Evolutionary conservation across 2,888 invertebrate genomes (phyloP).

Genomic region (Nyleta sp.): DNA sequence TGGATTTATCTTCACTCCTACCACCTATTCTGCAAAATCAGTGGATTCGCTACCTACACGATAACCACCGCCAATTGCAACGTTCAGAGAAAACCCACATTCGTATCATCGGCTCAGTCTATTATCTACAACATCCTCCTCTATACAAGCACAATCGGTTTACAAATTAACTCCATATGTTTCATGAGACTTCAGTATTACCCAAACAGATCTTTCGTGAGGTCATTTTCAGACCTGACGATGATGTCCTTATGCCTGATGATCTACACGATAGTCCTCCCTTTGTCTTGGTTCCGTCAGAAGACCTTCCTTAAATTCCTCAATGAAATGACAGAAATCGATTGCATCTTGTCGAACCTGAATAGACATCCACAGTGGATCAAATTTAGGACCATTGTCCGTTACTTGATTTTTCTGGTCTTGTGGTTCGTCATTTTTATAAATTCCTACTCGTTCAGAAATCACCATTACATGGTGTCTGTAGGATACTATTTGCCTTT

Average conservation of each 20-base stretch:
- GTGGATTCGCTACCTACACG: not conserved
- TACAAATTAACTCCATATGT: not conserved
- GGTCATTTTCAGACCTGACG: not conserved
- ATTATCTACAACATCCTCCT: not conserved
- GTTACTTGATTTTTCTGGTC: not conserved
- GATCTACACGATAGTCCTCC: not conserved
- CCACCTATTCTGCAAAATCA: not conserved
- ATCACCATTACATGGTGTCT: not conserved
- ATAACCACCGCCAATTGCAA: not conserved
- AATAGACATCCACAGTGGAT: not conserved
- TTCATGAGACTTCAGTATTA: not conserved
- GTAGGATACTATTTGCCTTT: constrained; percentile 2
- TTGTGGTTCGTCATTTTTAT: not conserved
- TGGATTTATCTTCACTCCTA: not conserved
- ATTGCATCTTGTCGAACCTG: constrained; percentile 2
- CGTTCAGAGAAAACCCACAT: not conserved
- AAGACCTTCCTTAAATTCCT: not conserved
- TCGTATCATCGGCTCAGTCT: not conserved
- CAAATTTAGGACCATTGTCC: not conserved
- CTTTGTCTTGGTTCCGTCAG: constrained; percentile 9
- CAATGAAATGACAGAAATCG: constrained; percentile 18
- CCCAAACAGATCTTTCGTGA: not conserved
- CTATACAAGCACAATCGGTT: not conserved
- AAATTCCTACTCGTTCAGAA: not conserved
- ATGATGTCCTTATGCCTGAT: not conserved